Evolutionary conservation across 2,113 vertebrate species (phyloP), one percentile per base, ranked within the genome.

Genomic region (Gallinago jamesoni): DNA sequence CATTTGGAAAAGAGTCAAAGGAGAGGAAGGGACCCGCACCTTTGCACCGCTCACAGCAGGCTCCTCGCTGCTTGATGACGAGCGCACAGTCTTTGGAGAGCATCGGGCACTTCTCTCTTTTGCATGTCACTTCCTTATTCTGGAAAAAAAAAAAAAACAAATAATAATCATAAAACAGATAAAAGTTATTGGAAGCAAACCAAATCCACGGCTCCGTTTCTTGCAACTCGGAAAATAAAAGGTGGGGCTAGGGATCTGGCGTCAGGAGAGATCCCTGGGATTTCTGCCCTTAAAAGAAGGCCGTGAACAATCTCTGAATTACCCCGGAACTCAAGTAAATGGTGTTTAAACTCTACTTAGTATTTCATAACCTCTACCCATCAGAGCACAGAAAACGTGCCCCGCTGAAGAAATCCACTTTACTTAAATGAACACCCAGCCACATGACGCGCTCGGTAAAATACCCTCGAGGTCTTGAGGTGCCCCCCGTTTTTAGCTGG

Each of bases 1-100:
- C 11, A 4, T 63, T 56, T 41, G 37, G 14, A 52, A 69, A 78
- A 69, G 60, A 37, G 14, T 33, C 22, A 91, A 77, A 79, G 3
- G 19, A 76, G 8, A 62, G 62, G 47, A 89, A 69, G 35, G 17
- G 24, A 76, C 59, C 37, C 27, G 62, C 95, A 99, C 99, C 99
- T 99, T 99, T 99, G 96, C 99, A 99, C 77, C 97, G 98, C 93
- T 99, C 99, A 67, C 99, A 99, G 98, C 99, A 99, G 95, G 99
- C 98, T 89, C 99, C 99, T 13, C 98, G 98, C 98, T 99, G 99
- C 91, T 99, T 99, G 94, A 99, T 97, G 95, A 99, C 99, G 88
- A 99, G 98, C 43, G 99, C 99, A 35, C 99, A 99, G 97, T 99
- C 99, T 72, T 98, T 98, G 12, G 98, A 98, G 68, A 99, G 98